These are phyloP conservation scores for Epinephelus cyanopodus DNA, from an alignment of 2,113 vertebrate genomes.

Conservation along the genomic window DNA sequence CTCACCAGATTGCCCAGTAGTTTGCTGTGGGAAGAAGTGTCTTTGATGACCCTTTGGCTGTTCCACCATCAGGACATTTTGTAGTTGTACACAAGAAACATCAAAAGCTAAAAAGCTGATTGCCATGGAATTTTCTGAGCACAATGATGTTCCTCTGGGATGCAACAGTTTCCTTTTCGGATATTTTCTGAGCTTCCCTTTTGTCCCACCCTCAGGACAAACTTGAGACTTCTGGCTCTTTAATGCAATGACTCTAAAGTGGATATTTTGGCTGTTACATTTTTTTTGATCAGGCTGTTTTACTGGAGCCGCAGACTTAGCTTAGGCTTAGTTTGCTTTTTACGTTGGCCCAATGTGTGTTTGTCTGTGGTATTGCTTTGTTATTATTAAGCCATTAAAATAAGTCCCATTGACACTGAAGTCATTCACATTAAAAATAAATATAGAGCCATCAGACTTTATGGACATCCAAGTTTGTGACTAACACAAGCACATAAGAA, in stretches of 20 bases:
- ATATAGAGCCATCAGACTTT: not conserved
- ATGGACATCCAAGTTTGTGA: slow-evolving; percentile 47
- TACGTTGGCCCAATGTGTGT: not conserved
- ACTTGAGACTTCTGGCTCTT: not conserved
- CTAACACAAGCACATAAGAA: slow-evolving; percentile 8
- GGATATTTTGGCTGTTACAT: not conserved
- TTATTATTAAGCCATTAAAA: slow-evolving; percentile 14
- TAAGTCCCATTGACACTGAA: not conserved
- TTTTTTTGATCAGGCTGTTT: not conserved
- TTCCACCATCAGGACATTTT: not conserved
- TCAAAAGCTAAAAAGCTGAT: not conserved
- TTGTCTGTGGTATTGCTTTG: slow-evolving; percentile 11
- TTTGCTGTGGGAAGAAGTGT: not conserved
- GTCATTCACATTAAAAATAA: slow-evolving; percentile 20
- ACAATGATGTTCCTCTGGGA: not conserved
- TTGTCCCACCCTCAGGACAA: not conserved
- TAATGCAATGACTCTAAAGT: not conserved
- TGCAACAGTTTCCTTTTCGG: not conserved
- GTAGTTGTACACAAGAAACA: not conserved
- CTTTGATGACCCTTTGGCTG: not conserved
- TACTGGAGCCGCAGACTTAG: not conserved
- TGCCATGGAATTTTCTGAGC: not conserved
- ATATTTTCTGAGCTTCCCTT: not conserved
- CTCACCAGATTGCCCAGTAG: not conserved
- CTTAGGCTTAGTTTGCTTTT: not conserved